A percentile compares a stretch with the other conserved stretches of the same genome.
These are phyloP conservation scores for Promerops cafer DNA, from an alignment of 2,113 vertebrate species.

Conservation along the genomic window DNA sequence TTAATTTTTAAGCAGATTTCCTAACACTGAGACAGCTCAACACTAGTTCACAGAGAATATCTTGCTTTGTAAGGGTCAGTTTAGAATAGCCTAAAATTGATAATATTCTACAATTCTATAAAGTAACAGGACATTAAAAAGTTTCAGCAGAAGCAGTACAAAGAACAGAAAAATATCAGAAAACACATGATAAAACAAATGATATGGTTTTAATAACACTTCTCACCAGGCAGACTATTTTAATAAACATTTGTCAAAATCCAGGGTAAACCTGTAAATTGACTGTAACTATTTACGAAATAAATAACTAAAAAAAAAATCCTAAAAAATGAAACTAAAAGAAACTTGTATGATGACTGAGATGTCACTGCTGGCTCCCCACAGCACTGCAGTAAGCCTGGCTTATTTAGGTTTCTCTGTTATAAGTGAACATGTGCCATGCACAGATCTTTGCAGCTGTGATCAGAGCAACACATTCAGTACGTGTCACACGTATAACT, in stretches of 20 bases:
- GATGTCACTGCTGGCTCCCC: background rate
- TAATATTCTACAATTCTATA: background rate
- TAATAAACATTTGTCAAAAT: background rate
- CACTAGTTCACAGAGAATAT: background rate
- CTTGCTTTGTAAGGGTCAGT: background rate
- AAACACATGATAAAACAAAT: background rate
- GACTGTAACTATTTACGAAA: background rate
- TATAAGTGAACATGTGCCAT: background rate
- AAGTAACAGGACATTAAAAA: background rate
- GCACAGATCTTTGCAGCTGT: background rate
- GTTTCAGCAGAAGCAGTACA: background rate
- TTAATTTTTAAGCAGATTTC: background rate
- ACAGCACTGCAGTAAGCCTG: background rate
- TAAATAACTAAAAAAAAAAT: background rate
- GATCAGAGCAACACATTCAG: background rate
- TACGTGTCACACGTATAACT: fast-evolving
- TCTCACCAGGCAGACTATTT: background rate
- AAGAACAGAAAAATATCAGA: background rate
- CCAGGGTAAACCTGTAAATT: background rate
- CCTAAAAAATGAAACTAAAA: background rate
- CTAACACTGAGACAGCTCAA: background rate
- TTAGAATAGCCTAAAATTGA: background rate
- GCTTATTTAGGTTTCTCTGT: background rate
- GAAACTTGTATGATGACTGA: background rate
- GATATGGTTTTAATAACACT: background rate